Base-by-base conservation (phyloP, 2,113 vertebrate genomes). In the Oenanthe oenanthe region DNA sequence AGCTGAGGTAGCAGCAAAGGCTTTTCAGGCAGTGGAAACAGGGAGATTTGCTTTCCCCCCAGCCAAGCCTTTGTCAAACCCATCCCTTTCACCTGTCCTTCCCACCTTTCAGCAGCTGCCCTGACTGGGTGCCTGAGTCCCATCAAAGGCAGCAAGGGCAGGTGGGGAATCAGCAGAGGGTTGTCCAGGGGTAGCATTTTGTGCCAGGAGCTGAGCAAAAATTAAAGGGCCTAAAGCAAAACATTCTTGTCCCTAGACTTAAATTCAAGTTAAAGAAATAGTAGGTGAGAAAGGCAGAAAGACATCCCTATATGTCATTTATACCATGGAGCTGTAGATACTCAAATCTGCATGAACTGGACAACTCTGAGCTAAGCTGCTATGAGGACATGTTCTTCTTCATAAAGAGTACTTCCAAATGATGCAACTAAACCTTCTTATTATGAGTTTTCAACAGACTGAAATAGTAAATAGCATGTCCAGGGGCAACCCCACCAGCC, bases 41-140 rank as follows among this genome's bases (percentile, higher is more conserved):
- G 2, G 5, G 17, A 65, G 6, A 72, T 82, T 57, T 82, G 17
- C 13, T 62, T 34, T 5, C 9, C 1, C 17, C 2, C 4, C 14
- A 12, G 4, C 5, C 4, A 50, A n/a, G 51, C 8, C 60, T 89
- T 87, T 85, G 53, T 22, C 28, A 85, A 74, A 75, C 1, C 12
- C 1, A 4, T 50, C 15, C 11, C 1, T 51, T 75, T 3, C 13
- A n/a, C 12, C 6, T 62, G 10, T 54, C 15, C 42, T 89, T 15
- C n/a, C 28, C 28, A 57, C 14, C 4, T 53, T 63, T 42, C 58
- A 75, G 28, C 53, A 65, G 31, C 74, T 88, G n/a, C 28, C 58
- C 43, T 0, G 0, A 5, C 28, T 80, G 36, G 11, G 12, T 57
- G 22, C 18, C 57, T 43, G 16, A 34, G 8, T 63, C n/a, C n/a